phyloP scores from a whole-genome alignment of 2,797 vertebrate genomes.

The Chloroceryle inda region DNA sequence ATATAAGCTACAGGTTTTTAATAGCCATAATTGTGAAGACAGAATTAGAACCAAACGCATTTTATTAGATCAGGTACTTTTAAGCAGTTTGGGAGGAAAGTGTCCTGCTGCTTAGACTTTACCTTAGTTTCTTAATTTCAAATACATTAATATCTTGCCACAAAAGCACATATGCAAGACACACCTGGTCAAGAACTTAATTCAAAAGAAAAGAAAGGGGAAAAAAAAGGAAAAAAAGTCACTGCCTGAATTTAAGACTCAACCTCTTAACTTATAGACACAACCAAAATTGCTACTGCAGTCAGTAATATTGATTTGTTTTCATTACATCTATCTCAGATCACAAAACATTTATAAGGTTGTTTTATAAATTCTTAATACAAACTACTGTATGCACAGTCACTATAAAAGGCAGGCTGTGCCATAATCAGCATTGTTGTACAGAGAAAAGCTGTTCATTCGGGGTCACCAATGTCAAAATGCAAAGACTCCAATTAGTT shows the following conservation, averaged over 20 bases:
- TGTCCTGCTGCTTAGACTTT: background rate
- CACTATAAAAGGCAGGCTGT: background rate
- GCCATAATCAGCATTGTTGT: slow-evolving; percentile 28
- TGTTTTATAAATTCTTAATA: slow-evolving; percentile 32
- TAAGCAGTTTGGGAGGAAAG: background rate
- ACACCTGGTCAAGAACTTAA: background rate
- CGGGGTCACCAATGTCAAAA: slow-evolving; percentile 33
- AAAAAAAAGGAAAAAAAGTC: accelerated
- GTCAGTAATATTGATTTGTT: slow-evolving; percentile 11
- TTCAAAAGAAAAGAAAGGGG: background rate
- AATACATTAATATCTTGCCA: background rate
- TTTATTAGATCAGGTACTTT: background rate
- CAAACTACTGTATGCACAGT: background rate
- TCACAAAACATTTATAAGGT: background rate
- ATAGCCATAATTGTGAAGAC: background rate
- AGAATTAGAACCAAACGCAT: background rate
- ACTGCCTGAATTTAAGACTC: background rate
- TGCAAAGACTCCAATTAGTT: slow-evolving; percentile 43
- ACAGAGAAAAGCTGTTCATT: slow-evolving; percentile 14
- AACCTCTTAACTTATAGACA: background rate
- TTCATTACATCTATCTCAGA: background rate
- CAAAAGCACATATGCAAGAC: background rate
- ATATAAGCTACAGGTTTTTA: background rate
- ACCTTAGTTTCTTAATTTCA: background rate
- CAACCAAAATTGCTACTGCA: background rate